These are phyloP conservation scores for Nipponia nippon DNA, from an alignment of 2,113 vertebrate genomes.

Conservation along the genomic window DNA sequence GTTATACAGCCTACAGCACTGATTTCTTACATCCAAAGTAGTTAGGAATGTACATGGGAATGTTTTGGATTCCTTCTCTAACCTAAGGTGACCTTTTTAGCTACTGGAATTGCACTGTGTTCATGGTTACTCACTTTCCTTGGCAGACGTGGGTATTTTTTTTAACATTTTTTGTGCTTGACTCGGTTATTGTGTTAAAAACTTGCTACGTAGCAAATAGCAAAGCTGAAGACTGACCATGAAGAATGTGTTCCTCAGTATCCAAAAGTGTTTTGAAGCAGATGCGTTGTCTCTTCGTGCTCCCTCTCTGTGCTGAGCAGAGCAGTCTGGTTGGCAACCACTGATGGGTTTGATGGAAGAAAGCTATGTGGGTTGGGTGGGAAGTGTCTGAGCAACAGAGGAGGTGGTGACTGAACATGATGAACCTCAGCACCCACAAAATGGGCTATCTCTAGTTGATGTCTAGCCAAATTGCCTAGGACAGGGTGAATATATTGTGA, in stretches of 20 bases:
- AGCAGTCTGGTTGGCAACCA: background rate
- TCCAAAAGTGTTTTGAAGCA: background rate
- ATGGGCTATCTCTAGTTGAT: background rate
- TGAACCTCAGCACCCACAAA: background rate
- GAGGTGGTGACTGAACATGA: background rate
- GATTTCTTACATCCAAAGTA: background rate
- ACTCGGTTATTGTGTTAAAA: background rate
- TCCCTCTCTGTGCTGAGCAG: background rate
- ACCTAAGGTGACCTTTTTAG: background rate
- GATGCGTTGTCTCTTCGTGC: background rate
- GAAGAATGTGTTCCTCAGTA: background rate
- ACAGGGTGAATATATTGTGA: background rate
- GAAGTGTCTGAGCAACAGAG: background rate
- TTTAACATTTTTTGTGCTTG: background rate
- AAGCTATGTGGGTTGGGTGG: background rate
- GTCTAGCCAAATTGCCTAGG: background rate
- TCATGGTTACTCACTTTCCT: background rate
- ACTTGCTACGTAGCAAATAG: background rate
- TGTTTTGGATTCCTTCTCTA: background rate
- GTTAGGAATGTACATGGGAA: background rate
- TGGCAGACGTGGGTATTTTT: background rate
- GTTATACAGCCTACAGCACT: background rate
- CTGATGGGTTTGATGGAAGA: background rate
- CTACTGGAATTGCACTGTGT: background rate
- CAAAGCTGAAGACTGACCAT: background rate